These are phyloP conservation scores for Helicoverpa assulta DNA, from an alignment of 2,888 invertebrate species.

Conservation along the genomic window DNA sequence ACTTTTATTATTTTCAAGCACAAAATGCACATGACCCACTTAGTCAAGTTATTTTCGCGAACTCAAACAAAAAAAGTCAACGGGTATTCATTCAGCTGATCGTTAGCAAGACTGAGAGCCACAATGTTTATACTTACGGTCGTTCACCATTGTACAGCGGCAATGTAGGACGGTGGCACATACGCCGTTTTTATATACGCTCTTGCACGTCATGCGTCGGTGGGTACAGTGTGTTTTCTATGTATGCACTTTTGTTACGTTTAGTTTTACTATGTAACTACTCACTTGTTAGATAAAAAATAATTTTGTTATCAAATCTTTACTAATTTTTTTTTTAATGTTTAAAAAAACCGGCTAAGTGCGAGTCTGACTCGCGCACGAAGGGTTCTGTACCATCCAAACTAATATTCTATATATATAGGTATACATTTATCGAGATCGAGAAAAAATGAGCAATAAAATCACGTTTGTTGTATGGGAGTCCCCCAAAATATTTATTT, in stretches of 20 bases:
- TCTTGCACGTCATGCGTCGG: conserved; percentile 1
- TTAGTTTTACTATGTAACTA: neutral
- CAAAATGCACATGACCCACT: conserved; percentile 33
- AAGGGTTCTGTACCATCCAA: too few species aligned
- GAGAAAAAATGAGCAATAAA: too few species aligned
- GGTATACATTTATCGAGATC: too few species aligned
- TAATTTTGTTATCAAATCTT: too few species aligned
- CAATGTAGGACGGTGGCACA: conserved; percentile 54
- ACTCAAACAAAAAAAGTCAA: conserved; percentile 41
- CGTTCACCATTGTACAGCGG: conserved; percentile 56
- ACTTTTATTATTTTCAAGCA: conserved; percentile 26
- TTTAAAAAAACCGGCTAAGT: too few species aligned
- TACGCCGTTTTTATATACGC: conserved; percentile 1
- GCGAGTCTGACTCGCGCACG: too few species aligned
- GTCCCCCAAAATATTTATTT: too few species aligned
- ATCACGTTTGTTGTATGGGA: too few species aligned
- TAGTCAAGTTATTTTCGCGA: conserved; percentile 54
- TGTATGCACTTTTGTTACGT: neutral
- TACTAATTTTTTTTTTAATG: too few species aligned
- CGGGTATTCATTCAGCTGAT: conserved; percentile 46
- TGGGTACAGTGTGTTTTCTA: conserved; percentile 6
- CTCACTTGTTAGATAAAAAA: too few species aligned
- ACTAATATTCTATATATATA: too few species aligned
- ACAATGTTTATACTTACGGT: conserved; percentile 62
- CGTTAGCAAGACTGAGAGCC: conserved; percentile 51